Evolutionary conservation across 2,888 invertebrate genomes (phyloP).

Genomic region (Chloroclystis v-ata): DNA sequence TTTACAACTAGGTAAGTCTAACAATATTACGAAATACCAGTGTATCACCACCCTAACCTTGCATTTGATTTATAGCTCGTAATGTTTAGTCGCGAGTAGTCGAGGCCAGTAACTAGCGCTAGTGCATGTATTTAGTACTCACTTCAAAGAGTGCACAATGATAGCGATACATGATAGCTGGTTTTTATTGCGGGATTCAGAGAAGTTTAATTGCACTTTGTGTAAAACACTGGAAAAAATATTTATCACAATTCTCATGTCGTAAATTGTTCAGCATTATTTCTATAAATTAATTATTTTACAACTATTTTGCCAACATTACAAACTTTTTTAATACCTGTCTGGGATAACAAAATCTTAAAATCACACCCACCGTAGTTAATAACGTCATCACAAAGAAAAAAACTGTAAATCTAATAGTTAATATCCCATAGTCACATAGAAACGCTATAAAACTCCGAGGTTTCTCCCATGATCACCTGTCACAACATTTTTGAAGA

Average conservation of each 20-base stretch:
- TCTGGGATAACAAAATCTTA: too few relatives aligned
- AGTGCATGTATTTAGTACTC: constrained; percentile 4
- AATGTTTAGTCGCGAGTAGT: constrained; percentile 48
- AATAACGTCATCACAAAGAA: constrained; percentile 4
- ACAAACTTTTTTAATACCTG: too few relatives aligned
- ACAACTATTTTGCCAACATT: too few relatives aligned
- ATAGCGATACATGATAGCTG: constrained; percentile 14
- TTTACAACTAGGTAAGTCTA: too few relatives aligned
- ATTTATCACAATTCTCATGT: too few relatives aligned
- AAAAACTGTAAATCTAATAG: constrained; percentile 6
- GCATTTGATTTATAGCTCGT: constrained; percentile 59
- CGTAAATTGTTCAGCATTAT: too few relatives aligned
- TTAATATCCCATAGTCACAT: constrained; percentile 6
- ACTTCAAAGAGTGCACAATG: constrained; percentile 19
- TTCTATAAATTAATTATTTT: too few relatives aligned
- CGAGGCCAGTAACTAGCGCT: constrained; percentile 18
- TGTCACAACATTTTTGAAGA: constrained; percentile 23
- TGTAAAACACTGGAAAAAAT: neutral
- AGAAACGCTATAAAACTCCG: constrained; percentile 11
- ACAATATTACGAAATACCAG: neutral
- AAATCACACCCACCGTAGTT: too few relatives aligned
- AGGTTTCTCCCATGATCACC: constrained; percentile 14
- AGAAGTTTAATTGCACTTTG: neutral
- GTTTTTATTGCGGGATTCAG: constrained; percentile 6
- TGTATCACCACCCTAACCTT: constrained; percentile 28